phyloP scores from a whole-genome alignment of 2,888 invertebrate species.

The Selenia dentaria region DNA sequence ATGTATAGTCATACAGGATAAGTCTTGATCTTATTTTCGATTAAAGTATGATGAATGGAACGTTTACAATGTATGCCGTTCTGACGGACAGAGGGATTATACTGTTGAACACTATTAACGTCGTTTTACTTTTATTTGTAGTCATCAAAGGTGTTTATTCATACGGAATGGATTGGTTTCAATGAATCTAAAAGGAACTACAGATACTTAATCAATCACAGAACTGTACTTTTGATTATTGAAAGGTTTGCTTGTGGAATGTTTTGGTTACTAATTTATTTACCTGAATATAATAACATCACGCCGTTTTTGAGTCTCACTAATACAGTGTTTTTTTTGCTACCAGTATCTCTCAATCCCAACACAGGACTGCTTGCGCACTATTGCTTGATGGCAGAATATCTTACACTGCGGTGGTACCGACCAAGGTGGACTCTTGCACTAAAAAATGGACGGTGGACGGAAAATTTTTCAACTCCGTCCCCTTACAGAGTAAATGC shows the following conservation, averaged over 20 bases:
- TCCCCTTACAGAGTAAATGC: too few species aligned
- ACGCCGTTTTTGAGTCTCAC: too few species aligned
- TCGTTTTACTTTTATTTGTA: slow-evolving; percentile 23
- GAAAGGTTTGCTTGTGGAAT: background rate
- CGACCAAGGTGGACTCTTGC: too few species aligned
- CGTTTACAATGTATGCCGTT: slow-evolving; percentile 49
- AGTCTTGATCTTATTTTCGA: slow-evolving; percentile 63
- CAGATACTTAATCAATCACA: slow-evolving; percentile 9
- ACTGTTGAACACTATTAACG: slow-evolving; percentile 46
- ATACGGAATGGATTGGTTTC: slow-evolving; percentile 18
- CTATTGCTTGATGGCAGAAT: too few species aligned
- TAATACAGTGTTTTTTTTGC: too few species aligned
- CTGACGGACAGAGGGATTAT: slow-evolving; percentile 51
- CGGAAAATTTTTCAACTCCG: too few species aligned
- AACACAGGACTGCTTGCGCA: too few species aligned
- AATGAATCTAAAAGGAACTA: slow-evolving; percentile 15
- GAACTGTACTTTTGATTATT: background rate
- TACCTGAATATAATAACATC: too few species aligned
- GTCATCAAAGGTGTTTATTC: slow-evolving; percentile 24
- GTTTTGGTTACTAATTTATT: background rate
- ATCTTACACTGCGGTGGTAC: too few species aligned
- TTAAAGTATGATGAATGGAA: slow-evolving; percentile 71
- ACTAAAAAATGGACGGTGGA: too few species aligned
- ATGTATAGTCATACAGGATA: slow-evolving; percentile 47
- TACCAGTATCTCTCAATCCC: too few species aligned